Conservation (phyloP, 2,888 invertebrate species). For the Actias luna region DNA sequence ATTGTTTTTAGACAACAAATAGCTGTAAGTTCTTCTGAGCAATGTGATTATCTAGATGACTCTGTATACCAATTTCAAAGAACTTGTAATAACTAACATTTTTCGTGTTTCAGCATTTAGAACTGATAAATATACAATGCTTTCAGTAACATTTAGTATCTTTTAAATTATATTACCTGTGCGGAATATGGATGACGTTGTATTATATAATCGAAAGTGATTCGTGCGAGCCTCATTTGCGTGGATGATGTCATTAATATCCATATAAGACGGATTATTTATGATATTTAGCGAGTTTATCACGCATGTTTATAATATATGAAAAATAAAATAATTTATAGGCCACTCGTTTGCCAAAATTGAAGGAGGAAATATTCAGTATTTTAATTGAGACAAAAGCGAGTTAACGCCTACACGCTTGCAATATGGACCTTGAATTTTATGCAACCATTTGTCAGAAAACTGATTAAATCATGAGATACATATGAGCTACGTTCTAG, state of each 20-base stretch:
- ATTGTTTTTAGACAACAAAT: background rate
- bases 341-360: slow-evolving; percentile 16
- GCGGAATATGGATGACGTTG: slow-evolving; percentile 23
- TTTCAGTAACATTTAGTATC: slow-evolving; percentile 7
- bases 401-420: slow-evolving; percentile 28
- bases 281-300: slow-evolving; percentile 18
- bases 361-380: slow-evolving; percentile 16
- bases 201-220: slow-evolving; percentile 40
- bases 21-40: no score
- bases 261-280: slow-evolving; percentile 15
- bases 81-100: background rate
- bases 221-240: slow-evolving; percentile 42
- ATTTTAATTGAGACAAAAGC: slow-evolving; percentile 20
- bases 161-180: slow-evolving; percentile 10
- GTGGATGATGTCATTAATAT: slow-evolving; percentile 47
- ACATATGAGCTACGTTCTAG: background rate
- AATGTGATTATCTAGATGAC: background rate
- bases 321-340: slow-evolving; percentile 15
- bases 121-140: background rate
- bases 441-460: slow-evolving; percentile 25
- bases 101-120: background rate
- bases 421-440: slow-evolving; percentile 21
- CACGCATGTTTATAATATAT: slow-evolving; percentile 16
- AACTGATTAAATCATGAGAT: slow-evolving; percentile 13
- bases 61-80: background rate